These are phyloP conservation scores for Trissolcus brochymenae DNA, from an alignment of 2,888 invertebrate genomes.

Conservation along the genomic window DNA sequence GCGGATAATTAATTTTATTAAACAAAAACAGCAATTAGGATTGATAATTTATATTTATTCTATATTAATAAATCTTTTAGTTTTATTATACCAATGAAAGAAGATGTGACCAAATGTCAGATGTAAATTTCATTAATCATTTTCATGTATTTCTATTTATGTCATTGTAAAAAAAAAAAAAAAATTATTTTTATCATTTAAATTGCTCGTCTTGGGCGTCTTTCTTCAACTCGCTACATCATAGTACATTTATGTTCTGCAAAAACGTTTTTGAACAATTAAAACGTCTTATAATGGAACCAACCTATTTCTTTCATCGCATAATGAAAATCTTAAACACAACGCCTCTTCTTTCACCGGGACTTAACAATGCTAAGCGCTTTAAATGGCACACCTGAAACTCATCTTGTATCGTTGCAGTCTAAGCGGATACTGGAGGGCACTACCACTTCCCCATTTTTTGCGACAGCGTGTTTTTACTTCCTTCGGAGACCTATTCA, in stretches of 20 bases:
- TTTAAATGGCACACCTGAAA: conserved; percentile 53
- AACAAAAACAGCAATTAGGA: too few species aligned
- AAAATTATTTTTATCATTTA: too few species aligned
- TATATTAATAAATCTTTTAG: too few species aligned
- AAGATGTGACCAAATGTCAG: too few species aligned
- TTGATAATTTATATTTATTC: too few species aligned
- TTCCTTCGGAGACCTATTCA: conserved; percentile 43
- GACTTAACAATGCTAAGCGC: conserved; percentile 36
- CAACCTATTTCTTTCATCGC: conserved; percentile 8
- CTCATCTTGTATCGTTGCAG: conserved; percentile 42
- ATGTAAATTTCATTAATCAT: too few species aligned
- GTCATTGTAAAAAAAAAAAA: too few species aligned
- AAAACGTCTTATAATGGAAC: not conserved
- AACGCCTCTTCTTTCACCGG: conserved; percentile 30
- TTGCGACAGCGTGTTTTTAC: conserved; percentile 28
- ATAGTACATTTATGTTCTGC: not conserved
- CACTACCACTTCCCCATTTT: conserved; percentile 47
- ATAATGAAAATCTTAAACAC: conserved; percentile 32
- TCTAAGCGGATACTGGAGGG: conserved; percentile 34
- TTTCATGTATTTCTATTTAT: too few species aligned
- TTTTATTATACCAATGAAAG: too few species aligned
- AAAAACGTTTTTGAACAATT: conserved; percentile 5
- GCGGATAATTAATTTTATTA: too few species aligned
- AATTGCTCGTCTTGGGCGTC: too few species aligned
- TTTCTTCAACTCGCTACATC: too few species aligned